A percentile compares a stretch with the other conserved stretches of the same genome.
phyloP scores from a whole-genome alignment of 2,797 vertebrate species.

The Vultur gryphus region DNA sequence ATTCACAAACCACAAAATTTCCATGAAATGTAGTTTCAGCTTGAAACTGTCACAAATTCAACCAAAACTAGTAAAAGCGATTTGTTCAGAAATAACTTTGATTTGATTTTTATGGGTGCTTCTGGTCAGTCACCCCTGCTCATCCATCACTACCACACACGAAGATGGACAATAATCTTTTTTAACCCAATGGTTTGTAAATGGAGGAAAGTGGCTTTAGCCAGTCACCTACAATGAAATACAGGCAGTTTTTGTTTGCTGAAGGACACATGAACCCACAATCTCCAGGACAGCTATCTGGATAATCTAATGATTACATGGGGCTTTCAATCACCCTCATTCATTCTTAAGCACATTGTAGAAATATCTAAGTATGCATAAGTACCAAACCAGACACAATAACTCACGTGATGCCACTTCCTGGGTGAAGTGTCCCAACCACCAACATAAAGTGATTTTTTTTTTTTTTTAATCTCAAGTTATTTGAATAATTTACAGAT shows the following conservation, averaged over 20 bases:
- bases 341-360: not conserved
- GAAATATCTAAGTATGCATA: not conserved
- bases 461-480: not conserved
- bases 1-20: not conserved
- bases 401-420: not conserved
- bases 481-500: not conserved
- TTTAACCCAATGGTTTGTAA: not conserved
- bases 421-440: not conserved
- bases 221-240: not conserved
- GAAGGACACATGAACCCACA: not conserved
- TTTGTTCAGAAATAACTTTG: not conserved
- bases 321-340: not conserved
- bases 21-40: not conserved
- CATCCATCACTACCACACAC: not conserved
- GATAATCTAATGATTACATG: not conserved
- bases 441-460: not conserved
- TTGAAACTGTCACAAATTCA: not conserved
- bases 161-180: not conserved
- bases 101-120: not conserved
- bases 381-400: not conserved
- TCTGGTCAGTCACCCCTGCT: not conserved
- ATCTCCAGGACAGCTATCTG: not conserved
- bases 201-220: not conserved
- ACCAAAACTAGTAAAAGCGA: not conserved
- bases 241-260: not conserved